Percentiles rank a stretch among this genome's conserved stretches.
These are phyloP conservation scores for Allophyes oxyacanthae DNA, from an alignment of 2,888 invertebrate species.

Conservation along the genomic window DNA sequence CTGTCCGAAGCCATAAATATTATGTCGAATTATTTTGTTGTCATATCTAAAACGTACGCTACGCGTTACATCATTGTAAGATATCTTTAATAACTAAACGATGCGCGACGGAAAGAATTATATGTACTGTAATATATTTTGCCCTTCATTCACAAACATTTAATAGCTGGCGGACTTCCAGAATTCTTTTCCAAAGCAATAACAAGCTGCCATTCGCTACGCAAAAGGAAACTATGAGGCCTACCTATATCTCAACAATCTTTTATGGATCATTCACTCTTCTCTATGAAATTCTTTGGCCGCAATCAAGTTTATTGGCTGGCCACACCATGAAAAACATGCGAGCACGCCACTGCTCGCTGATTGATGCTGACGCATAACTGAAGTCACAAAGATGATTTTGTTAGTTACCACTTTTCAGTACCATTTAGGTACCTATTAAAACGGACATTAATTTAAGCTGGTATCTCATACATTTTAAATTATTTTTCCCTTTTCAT, in stretches of 20 bases:
- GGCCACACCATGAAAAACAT: constrained; percentile 10
- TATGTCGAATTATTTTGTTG: too few relatives aligned
- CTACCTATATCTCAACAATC: too few relatives aligned
- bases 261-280: neutral
- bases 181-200: constrained; percentile 16
- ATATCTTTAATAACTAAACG: too few relatives aligned
- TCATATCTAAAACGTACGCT: too few relatives aligned
- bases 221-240: constrained; percentile 1
- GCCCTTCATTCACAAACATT: constrained; percentile 29
- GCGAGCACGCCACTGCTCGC: constrained; percentile 12
- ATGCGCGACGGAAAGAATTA: neutral
- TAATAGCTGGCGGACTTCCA: constrained; percentile 34
- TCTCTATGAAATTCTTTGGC: constrained; percentile 11
- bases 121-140: constrained; percentile 7
- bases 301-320: constrained; percentile 21
- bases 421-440: too few relatives aligned
- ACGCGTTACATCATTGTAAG: too few relatives aligned
- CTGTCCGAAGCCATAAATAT: too few relatives aligned
- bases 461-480: too few relatives aligned
- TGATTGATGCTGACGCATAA: constrained; percentile 22
- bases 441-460: neutral
- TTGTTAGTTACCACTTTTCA: neutral
- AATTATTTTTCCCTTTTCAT: neutral
- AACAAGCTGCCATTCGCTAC: neutral
- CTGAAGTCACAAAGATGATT: neutral